A percentile compares a stretch with the other conserved stretches of the same genome.
Conservation (phyloP, 2,888 invertebrate genomes). For the Drosophila aldrichi region DNA sequence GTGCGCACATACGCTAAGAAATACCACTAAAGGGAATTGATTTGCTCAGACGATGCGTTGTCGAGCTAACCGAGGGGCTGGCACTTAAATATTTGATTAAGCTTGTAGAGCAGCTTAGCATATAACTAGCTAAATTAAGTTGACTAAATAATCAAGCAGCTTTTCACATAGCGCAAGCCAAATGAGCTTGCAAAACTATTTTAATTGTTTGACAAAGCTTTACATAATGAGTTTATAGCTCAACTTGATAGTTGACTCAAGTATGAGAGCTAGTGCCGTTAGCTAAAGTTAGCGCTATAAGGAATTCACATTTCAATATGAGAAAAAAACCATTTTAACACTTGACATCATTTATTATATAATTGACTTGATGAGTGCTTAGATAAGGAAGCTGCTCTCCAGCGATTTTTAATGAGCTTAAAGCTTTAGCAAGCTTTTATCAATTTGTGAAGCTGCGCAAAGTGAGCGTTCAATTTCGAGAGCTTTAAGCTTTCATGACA, state of each 20-base stretch:
- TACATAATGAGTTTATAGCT: neutral
- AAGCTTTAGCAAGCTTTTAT: neutral
- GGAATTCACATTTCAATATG: neutral
- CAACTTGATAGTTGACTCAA: neutral
- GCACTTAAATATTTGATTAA: slow-evolving; percentile 32
- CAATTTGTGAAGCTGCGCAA: too few species aligned
- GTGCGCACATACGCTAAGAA: slow-evolving; percentile 49
- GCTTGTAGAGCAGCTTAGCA: slow-evolving; percentile 5
- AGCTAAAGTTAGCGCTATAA: too few species aligned
- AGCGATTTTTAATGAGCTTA: too few species aligned
- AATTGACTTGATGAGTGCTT: too few species aligned
- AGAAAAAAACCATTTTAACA: fast-evolving
- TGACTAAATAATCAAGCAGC: slow-evolving; percentile 3
- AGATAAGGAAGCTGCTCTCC: too few species aligned
- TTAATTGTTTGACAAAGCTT: neutral
- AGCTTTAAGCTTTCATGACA: neutral
- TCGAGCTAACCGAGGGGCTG: neutral
- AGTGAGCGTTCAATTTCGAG: neutral
- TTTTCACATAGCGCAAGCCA: neutral
- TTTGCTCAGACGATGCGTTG: slow-evolving; percentile 59
- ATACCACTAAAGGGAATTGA: slow-evolving; percentile 82
- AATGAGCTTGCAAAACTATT: neutral
- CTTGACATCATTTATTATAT: neutral
- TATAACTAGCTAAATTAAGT: neutral
- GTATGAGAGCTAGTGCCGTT: too few species aligned